Percentiles rank a stretch among this genome's conserved stretches.
Conservation (phyloP, 2,888 invertebrate species). For the Microchrysa polita region DNA sequence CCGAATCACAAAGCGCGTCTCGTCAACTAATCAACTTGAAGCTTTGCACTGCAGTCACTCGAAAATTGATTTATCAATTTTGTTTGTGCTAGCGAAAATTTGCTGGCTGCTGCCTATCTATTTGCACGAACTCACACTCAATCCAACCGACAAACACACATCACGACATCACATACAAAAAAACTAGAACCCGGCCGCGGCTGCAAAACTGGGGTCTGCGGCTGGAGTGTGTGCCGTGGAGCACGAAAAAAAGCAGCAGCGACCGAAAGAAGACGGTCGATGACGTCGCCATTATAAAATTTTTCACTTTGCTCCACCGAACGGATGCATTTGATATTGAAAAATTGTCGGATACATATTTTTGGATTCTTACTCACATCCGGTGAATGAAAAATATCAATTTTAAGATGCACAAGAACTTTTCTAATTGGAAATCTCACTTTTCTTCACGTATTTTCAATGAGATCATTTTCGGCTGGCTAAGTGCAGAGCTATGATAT, state of each 20-base stretch:
- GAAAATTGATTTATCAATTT: constrained; percentile 33
- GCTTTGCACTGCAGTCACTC: constrained; percentile 18
- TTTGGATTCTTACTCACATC: constrained; percentile 27
- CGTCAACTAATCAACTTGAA: neutral
- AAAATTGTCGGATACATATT: constrained; percentile 1
- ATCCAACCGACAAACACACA: too few species aligned
- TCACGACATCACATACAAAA: too few species aligned
- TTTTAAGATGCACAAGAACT: neutral
- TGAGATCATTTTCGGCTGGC: too few species aligned
- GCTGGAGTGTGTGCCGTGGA: neutral
- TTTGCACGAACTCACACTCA: too few species aligned
- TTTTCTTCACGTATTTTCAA: constrained; percentile 13
- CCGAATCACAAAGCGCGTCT: neutral
- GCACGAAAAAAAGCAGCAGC: constrained; percentile 18
- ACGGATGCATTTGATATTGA: neutral
- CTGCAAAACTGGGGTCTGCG: constrained; percentile 7
- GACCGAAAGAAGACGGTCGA: neutral
- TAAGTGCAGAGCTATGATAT: too few species aligned
- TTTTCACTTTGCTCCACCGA: neutral
- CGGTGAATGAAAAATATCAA: neutral
- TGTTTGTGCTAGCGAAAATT: too few species aligned
- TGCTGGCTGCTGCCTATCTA: too few species aligned
- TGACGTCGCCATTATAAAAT: constrained; percentile 38
- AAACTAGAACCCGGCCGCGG: neutral
- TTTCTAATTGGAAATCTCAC: constrained; percentile 15